Evolutionary conservation across 2,113 vertebrate species (phyloP).

Genomic region (Egretta garzetta): DNA sequence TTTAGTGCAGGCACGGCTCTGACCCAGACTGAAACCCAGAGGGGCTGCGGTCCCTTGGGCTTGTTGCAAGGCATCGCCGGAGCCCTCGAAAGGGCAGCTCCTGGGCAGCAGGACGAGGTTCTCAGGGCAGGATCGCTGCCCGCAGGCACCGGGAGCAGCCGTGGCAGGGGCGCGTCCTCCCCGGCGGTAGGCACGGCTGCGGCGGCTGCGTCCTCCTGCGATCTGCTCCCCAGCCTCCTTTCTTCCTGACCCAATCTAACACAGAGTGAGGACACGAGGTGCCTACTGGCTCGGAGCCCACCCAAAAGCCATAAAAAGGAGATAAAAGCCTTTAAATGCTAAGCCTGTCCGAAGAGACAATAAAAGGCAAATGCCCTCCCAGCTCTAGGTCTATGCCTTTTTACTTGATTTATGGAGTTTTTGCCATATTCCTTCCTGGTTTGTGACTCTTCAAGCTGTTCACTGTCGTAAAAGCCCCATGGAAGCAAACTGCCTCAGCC

Average conservation of each 20-base stretch:
- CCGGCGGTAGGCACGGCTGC: fast-evolving
- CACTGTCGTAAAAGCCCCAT: not conserved
- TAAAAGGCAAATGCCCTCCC: slow-evolving; percentile 47
- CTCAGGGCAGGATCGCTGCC: not conserved
- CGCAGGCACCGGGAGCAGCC: not conserved
- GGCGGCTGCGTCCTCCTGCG: not conserved
- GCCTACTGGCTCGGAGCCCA: slow-evolving; percentile 43
- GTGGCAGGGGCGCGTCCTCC: not conserved
- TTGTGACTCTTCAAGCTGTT: slow-evolving; percentile 24
- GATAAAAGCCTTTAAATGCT: slow-evolving; percentile 56
- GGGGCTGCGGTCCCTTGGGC: not conserved
- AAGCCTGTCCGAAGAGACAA: slow-evolving; percentile 48
- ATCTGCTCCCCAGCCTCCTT: not conserved
- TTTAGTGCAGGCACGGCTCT: not conserved
- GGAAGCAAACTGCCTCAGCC: not conserved
- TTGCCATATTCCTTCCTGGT: slow-evolving; percentile 22
- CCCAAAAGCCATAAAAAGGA: slow-evolving; percentile 32
- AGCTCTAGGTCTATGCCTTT: slow-evolving; percentile 30
- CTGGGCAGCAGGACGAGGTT: not conserved
- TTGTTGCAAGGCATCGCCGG: not conserved
- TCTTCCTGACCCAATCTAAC: not conserved
- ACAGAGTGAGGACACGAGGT: not conserved
- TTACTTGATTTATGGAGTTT: slow-evolving; percentile 8
- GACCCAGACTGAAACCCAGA: not conserved
- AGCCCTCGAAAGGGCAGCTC: not conserved